phyloP scores from a whole-genome alignment of 37 sponge, comb jelly and placozoan genomes.

The Axinella damicornis region DNA sequence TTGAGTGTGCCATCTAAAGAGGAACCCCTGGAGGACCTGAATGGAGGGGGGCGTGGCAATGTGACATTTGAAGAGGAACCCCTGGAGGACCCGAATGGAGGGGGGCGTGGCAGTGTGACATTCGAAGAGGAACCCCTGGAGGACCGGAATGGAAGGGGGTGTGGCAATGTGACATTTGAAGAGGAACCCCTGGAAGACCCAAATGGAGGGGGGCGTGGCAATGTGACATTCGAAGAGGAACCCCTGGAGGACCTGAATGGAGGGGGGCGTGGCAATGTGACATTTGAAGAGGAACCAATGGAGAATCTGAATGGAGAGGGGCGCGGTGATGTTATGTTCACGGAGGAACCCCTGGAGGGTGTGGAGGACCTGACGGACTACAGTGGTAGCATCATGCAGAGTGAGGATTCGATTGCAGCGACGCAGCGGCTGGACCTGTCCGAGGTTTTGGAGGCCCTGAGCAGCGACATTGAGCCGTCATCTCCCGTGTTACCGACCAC shows the following conservation, averaged over 20 bases:
- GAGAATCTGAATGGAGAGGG: not conserved
- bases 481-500: constrained; percentile 52
- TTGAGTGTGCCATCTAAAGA: no score
- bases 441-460: not conserved
- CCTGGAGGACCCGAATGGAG: not conserved
- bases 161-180: not conserved
- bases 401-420: not conserved
- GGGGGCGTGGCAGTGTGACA: not conserved
- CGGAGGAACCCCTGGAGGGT: not conserved
- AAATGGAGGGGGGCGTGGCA: no score
- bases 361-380: not conserved
- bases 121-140: not conserved
- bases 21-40: not conserved
- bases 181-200: not conserved
- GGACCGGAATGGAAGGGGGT: not conserved
- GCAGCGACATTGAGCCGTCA: not conserved
- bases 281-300: not conserved
- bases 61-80: not conserved
- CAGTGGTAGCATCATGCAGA: constrained; percentile 45
- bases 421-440: constrained; percentile 5
- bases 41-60: no score
- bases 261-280: no score
- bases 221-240: not conserved
- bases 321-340: not conserved
- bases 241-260: not conserved